Conservation (phyloP, 2,888 invertebrate genomes). For the Lasioglossum vierecki region DNA sequence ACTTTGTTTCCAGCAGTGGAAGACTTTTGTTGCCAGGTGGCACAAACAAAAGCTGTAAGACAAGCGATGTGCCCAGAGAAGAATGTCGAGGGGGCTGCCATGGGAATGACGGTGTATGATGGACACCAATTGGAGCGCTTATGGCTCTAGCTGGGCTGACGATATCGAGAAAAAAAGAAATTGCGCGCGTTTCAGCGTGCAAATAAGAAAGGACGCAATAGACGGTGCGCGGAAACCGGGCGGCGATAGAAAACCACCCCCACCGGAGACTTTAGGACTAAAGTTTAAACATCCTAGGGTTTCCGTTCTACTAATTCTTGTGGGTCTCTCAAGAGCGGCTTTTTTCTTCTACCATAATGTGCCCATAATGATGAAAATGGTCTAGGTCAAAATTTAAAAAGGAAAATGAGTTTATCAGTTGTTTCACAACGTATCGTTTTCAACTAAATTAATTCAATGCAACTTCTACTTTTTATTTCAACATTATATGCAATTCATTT, state of each 20-base stretch:
- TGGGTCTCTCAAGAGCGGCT: not conserved
- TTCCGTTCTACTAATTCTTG: not conserved
- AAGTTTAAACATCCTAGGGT: not conserved
- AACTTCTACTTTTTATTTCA: no score
- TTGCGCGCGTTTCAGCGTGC: not conserved
- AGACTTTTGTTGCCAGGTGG: not conserved
- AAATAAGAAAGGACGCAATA: not conserved
- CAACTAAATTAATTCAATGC: no score
- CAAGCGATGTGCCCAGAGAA: not conserved
- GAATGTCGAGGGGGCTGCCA: not conserved
- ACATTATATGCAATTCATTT: no score
- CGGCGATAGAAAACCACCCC: not conserved
- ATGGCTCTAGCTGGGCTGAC: not conserved
- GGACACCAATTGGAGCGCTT: not conserved
- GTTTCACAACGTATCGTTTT: no score
- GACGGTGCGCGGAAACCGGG: not conserved
- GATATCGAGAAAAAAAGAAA: not conserved
- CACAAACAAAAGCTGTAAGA: not conserved
- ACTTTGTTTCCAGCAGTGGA: not conserved
- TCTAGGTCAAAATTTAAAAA: no score
- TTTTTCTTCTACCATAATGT: not conserved
- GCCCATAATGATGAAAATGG: no score
- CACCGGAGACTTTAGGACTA: not conserved
- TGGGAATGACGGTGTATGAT: not conserved
- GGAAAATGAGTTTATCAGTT: no score